Base-by-base conservation (phyloP, 2,888 invertebrate species). In the Rambutsinella grinnellia region DNA sequence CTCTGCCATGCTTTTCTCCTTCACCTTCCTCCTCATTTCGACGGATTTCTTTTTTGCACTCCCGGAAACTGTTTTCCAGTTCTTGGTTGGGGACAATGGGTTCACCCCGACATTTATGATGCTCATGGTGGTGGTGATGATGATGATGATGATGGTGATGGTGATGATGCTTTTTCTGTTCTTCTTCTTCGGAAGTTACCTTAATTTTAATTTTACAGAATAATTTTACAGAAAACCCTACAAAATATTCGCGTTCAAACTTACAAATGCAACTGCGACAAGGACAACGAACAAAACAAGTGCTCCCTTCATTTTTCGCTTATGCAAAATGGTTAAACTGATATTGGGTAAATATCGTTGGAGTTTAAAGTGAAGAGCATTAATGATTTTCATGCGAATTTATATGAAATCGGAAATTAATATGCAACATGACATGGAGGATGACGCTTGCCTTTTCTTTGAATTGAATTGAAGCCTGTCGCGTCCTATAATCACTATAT, bases 21-120 rank as follows among this genome's bases (percentile, higher is more conserved):
- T 51, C 54, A 19, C 36, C 44, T 17, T 69, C 61, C 27, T 70
- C 58, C 17, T 68, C 58, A 46, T 68, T 56, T 5, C 28, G 62
- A 15, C 62, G 19, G 46, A 70, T 47, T 54, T 70, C 70, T 8
- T 21, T 19, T 13, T 27, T 51, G 44, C 70, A 70, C 44, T 70
- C 70, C 24, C 54, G 36, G 54, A 51, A 62, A 17, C 24, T 27
- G 36, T 53, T 61, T 10, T 19, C 26, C 17, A 70, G 57, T 19
- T 51, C 61, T 8, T 61, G 53, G 28, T 70, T 62, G 3, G 8
- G 21, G 2, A 53, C 53, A 8, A 70, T 24, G n/a, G 70, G 24
- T 10, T 70, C 70, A 46, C 70, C 70, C 19, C 23, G 51, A 21
- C 70, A 70, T 46, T 70, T 61, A 21, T n/a, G 19, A 10, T 70